These are phyloP conservation scores for Lottia gigantea DNA, from an alignment of 2,888 invertebrate genomes.

Conservation along the genomic window DNA sequence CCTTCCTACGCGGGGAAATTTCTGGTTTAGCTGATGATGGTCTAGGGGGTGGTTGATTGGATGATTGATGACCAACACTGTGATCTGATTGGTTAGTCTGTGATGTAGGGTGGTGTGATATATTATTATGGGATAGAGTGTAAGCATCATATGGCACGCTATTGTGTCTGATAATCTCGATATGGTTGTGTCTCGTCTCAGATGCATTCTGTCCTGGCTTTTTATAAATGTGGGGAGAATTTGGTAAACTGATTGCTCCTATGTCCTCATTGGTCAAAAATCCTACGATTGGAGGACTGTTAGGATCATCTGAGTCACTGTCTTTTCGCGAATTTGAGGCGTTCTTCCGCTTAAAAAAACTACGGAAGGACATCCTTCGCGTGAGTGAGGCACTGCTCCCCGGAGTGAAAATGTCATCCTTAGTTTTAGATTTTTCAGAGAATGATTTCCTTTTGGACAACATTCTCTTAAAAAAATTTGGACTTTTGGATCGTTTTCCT, in stretches of 20 bases:
- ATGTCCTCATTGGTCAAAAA: conserved; percentile 31
- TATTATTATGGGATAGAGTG: background rate
- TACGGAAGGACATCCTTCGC: conserved; percentile 32
- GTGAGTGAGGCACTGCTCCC: conserved; percentile 19
- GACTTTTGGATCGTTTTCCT: conserved; percentile 33
- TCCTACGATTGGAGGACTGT: conserved; percentile 30
- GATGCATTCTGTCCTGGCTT: background rate
- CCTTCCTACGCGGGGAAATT: conserved; percentile 12
- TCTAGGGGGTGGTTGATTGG: conserved; percentile 8
- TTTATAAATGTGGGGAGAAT: conserved; percentile 17
- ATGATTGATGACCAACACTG: background rate
- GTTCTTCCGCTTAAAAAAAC: conserved; percentile 35
- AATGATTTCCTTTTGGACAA: conserved; percentile 46
- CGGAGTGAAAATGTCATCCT: conserved; percentile 13
- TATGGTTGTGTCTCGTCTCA: background rate
- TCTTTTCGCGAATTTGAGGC: conserved; percentile 19
- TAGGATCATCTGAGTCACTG: conserved; percentile 21
- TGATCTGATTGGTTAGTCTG: background rate
- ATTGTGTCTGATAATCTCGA: background rate
- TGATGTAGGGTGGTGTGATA: background rate
- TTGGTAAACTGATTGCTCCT: conserved; percentile 23
- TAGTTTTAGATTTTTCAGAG: conserved; percentile 35
- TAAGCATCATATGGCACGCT: background rate
- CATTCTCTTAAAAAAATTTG: conserved; percentile 50
- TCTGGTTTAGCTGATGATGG: conserved; percentile 12